Evolutionary conservation across 1,140 invertebrate genomes (phyloP).

Genomic region (Armadillidium nasatum): DNA sequence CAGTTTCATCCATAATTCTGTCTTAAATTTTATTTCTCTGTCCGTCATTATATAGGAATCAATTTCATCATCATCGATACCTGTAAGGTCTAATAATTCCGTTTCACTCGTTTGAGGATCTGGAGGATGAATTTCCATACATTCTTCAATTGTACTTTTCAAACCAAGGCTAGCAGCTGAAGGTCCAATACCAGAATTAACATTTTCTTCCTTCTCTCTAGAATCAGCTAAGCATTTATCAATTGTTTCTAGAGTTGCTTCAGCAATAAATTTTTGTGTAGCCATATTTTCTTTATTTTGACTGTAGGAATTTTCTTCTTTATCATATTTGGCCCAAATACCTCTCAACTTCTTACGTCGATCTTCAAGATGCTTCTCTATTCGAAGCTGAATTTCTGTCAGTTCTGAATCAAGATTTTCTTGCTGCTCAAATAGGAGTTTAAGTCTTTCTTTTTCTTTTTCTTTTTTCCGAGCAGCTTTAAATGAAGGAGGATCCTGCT

Average conservation of each 20-base stretch:
- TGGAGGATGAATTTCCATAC: conserved; percentile 46
- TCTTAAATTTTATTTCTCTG: conserved; percentile 71
- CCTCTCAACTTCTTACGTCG: conserved; percentile 59
- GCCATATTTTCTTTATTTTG: conserved; percentile 31
- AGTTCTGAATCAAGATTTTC: conserved; percentile 55
- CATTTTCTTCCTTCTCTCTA: conserved; percentile 23
- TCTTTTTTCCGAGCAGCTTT: conserved; percentile 82
- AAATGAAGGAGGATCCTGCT: conserved; percentile 92
- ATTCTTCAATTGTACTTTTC: conserved; percentile 48
- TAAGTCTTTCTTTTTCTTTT: conserved; percentile 62
- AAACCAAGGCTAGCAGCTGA: conserved; percentile 50
- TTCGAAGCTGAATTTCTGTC: conserved; percentile 50
- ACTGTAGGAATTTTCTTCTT: conserved; percentile 22
- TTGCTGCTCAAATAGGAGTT: conserved; percentile 52
- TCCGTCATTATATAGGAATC: conserved; percentile 79
- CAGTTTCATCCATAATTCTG: conserved; percentile 63
- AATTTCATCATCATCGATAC: conserved; percentile 81
- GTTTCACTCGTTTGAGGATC: conserved; percentile 47
- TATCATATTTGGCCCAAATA: conserved; percentile 38
- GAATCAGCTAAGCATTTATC: conserved; percentile 38
- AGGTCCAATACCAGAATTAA: conserved; percentile 45
- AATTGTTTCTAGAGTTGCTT: conserved; percentile 37
- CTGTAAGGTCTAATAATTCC: conserved; percentile 71
- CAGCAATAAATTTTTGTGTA: conserved; percentile 39
- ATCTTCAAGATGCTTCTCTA: conserved; percentile 63